Evolutionary conservation across 37 sponge, comb jelly and placozoan species (phyloP).

Genomic region (Crambe crambe): DNA sequence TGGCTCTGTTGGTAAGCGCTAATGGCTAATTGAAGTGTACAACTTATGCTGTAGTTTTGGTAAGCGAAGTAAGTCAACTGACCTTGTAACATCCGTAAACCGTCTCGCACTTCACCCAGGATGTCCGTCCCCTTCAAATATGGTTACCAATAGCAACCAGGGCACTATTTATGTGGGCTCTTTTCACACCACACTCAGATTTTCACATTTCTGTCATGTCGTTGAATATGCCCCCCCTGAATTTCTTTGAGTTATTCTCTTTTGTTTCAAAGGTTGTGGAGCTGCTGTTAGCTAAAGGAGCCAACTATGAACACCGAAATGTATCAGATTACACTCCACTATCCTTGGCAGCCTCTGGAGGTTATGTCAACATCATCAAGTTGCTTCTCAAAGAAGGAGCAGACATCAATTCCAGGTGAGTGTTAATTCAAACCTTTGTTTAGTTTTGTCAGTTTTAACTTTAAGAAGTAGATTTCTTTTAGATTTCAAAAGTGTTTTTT

Average conservation of each 20-base stretch:
- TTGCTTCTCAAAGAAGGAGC: slow-evolving; percentile 76
- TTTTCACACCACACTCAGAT: too few species aligned
- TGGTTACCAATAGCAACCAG: too few species aligned
- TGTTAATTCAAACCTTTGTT: neutral
- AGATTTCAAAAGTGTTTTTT: neutral
- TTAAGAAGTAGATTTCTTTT: neutral
- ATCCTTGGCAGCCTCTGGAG: slow-evolving; percentile 88
- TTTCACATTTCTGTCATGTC: too few species aligned
- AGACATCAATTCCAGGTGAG: slow-evolving; percentile 89
- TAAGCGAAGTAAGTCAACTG: too few species aligned
- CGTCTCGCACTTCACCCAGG: too few species aligned
- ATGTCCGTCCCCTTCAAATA: too few species aligned
- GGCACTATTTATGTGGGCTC: too few species aligned
- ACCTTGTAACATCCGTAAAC: too few species aligned
- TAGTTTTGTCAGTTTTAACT: too few species aligned
- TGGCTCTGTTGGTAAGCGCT: too few species aligned
- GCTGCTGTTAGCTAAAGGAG: slow-evolving; percentile 73
- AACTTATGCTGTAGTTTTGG: too few species aligned
- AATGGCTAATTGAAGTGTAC: too few species aligned
- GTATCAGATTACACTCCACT: slow-evolving; percentile 95
- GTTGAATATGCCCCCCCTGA: neutral
- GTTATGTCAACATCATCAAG: slow-evolving; percentile 89
- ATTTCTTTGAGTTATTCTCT: neutral
- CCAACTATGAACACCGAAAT: slow-evolving; percentile 91
- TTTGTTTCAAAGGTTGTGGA: slow-evolving; percentile 72